Evolutionary conservation across 2,113 vertebrate species (phyloP).

Genomic region (Toxotes chatareus): DNA sequence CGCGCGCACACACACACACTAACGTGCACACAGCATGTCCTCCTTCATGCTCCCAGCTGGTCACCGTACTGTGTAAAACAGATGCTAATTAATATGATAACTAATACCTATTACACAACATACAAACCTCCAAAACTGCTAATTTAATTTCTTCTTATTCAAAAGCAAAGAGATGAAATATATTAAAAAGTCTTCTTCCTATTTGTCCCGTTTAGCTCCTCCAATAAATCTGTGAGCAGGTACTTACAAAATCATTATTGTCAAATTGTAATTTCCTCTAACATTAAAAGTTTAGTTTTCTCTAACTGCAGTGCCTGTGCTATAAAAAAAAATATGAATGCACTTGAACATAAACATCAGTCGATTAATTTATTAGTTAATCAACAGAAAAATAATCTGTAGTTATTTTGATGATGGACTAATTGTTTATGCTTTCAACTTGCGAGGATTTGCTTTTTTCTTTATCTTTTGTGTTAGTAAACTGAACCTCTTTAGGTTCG

Average conservation of each 20-base stretch:
- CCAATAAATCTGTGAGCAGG: background rate
- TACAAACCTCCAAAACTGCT: constrained; percentile 82
- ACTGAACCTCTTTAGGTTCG: background rate
- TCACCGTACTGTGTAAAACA: constrained; percentile 94
- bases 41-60: constrained; percentile 90
- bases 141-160: constrained; percentile 63
- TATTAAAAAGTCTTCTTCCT: constrained; percentile 24
- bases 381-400: background rate
- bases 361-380: background rate
- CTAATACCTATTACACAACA: constrained; percentile 97
- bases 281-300: background rate
- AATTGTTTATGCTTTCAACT: background rate
- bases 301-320: background rate
- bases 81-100: constrained; percentile 99
- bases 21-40: constrained; percentile 77
- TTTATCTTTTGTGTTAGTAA: background rate
- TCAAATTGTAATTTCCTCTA: background rate
- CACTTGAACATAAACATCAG: background rate
- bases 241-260: background rate
- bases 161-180: constrained; percentile 62
- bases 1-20: constrained; percentile 14
- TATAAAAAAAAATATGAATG: background rate
- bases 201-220: background rate
- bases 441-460: background rate
- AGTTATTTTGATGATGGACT: background rate